A percentile compares a stretch with the other conserved stretches of the same genome.
phyloP scores from a whole-genome alignment of 2,113 vertebrate genomes.

The Pseudopodoces humilis region DNA sequence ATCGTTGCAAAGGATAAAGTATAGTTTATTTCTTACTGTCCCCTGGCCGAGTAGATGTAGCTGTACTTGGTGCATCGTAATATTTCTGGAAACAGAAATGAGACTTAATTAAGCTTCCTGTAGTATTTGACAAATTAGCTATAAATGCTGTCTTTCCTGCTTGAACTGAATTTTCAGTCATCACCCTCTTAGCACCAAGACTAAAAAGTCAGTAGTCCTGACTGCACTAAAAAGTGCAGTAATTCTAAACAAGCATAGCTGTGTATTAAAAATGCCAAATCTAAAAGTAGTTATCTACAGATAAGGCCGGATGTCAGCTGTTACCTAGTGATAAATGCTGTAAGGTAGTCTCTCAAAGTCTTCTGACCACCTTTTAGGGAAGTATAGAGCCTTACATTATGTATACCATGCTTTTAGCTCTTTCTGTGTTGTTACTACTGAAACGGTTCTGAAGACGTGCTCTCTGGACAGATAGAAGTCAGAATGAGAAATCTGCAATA shows the following conservation, averaged over 20 bases:
- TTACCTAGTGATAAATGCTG: not conserved
- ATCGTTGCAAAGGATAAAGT: not conserved
- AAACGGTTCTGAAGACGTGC: not conserved
- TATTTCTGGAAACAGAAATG: not conserved
- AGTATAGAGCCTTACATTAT: not conserved
- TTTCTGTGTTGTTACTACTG: not conserved
- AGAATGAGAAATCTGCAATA: not conserved
- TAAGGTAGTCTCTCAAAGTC: not conserved
- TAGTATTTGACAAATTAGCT: not conserved
- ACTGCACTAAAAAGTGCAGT: not conserved
- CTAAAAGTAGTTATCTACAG: not conserved
- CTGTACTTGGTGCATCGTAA: not conserved
- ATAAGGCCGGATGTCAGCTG: not conserved
- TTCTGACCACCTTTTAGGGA: not conserved
- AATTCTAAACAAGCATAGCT: not conserved
- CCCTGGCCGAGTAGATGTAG: not conserved
- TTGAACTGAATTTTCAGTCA: not conserved
- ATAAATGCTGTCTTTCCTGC: not conserved
- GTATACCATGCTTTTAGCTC: not conserved
- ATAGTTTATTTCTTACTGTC: not conserved
- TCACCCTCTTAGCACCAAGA: not conserved
- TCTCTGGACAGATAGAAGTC: not conserved
- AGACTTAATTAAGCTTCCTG: not conserved
- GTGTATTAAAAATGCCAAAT: not conserved
- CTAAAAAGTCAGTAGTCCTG: too few species aligned